Evolutionary conservation across 92 coral and sea anemone genomes (phyloP).

Genomic region (Epizoanthus ramosus): DNA sequence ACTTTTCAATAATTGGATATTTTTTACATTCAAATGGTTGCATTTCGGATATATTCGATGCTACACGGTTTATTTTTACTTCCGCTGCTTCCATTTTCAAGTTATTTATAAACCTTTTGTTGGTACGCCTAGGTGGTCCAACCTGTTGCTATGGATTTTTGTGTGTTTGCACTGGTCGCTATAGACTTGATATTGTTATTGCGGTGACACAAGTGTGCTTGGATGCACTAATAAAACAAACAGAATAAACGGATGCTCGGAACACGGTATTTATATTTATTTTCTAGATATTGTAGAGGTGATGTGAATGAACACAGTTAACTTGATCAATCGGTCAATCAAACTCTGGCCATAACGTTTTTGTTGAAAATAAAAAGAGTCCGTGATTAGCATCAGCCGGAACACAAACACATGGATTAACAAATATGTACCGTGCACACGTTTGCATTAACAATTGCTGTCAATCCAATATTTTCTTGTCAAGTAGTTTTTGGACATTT

Average conservation of each 20-base stretch:
- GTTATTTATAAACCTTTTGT: constrained; percentile 44
- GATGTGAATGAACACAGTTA: neutral
- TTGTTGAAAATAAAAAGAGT: neutral
- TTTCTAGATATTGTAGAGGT: neutral
- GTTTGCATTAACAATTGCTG: constrained; percentile 14
- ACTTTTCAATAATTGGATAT: constrained; percentile 10
- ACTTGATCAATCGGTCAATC: too few species aligned
- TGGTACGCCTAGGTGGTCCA: constrained; percentile 28
- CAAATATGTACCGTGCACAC: constrained; percentile 10
- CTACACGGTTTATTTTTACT: constrained; percentile 16
- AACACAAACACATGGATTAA: neutral
- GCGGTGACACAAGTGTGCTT: constrained; percentile 5
- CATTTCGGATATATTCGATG: neutral
- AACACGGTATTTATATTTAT: neutral
- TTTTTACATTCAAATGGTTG: constrained; percentile 19
- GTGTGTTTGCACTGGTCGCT: neutral
- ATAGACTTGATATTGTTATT: constrained; percentile 22
- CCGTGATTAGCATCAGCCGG: neutral
- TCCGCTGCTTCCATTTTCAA: constrained; percentile 7
- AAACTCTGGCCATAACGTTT: neutral
- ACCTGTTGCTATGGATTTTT: neutral
- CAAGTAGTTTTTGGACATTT: constrained; percentile 14
- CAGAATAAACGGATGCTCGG: neutral
- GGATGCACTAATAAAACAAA: neutral
- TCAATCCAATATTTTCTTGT: constrained; percentile 12